Evolutionary conservation across 2,888 invertebrate species (phyloP), one percentile per base, ranked within the genome.

Genomic region (Drosophila algonquin): DNA sequence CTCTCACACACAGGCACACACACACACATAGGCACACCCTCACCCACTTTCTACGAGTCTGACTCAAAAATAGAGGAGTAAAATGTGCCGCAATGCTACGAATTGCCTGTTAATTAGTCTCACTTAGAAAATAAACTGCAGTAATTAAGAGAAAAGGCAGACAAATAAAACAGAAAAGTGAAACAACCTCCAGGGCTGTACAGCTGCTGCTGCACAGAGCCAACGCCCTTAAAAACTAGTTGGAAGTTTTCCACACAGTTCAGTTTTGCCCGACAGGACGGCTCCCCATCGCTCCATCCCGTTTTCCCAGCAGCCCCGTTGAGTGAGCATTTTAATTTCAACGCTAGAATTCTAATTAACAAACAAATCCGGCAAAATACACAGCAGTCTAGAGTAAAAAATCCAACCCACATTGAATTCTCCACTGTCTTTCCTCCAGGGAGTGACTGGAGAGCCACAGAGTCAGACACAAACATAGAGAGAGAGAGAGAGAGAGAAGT

Each of bases 61-160:
- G 30, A 30, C 30, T 2, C n/a, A 0, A 7, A 32, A 16, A 62
- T 21, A 35, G 55, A 50, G 35, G 21, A 40, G 48, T 18, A 35
- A 63, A 57, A 55, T 87, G 77, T 77, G 81, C 77, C 85, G 81
- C 84, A 86, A 83, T 84, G 84, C 85, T 76, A 76, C 69, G 87
- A 90, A 90, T 90, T 81, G 87, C 80, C 90, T 89, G 90, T 90
- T 91, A 91, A 91, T 91, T 91, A 91, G 91, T 91, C 90, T 90
- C 91, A 91, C 91, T 91, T 91, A 91, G 91, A 91, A 91, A 91
- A 91, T 91, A 91, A 91, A 91, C 91, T 90, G 91, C 90, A 91
- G 91, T 90, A 91, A 91, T 91, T 91, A 91, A 91, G 90, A 82
- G 86, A 63, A 56, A 47, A 71, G 80, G 77, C 86, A 73, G 80